phyloP scores from a whole-genome alignment of 2,888 invertebrate genomes.

The Acleris emargana region DNA sequence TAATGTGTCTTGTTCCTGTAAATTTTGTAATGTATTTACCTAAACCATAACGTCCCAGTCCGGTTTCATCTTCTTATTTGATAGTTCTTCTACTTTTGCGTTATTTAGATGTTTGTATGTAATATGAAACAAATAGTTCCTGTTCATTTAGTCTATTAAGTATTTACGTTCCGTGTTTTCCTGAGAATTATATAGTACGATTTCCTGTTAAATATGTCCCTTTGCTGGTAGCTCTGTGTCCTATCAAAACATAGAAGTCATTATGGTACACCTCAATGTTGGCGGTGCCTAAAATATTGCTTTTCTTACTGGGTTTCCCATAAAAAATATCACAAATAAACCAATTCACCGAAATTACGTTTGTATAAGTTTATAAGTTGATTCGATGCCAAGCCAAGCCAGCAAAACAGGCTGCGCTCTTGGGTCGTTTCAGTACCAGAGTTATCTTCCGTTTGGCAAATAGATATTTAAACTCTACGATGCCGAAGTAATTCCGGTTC shows the following conservation, averaged over 20 bases:
- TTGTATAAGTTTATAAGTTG: too few species aligned
- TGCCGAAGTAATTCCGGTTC: constrained; percentile 44
- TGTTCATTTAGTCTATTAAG: not conserved
- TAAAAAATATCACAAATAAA: not conserved
- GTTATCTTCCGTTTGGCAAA: constrained; percentile 28
- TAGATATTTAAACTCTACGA: constrained; percentile 31
- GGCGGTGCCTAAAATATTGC: too few species aligned
- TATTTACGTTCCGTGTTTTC: constrained; percentile 9
- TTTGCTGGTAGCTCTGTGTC: not conserved
- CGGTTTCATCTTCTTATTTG: too few species aligned
- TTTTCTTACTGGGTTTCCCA: not conserved
- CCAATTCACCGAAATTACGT: not conserved
- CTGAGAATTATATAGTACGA: not conserved
- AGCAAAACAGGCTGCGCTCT: not conserved
- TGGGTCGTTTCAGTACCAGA: not conserved
- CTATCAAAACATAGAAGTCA: too few species aligned
- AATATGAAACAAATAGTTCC: not conserved
- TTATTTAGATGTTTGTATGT: not conserved
- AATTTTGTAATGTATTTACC: too few species aligned
- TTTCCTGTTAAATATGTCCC: constrained; percentile 4
- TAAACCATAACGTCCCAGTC: too few species aligned
- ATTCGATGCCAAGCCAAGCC: not conserved
- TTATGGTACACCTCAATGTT: too few species aligned
- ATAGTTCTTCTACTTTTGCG: too few species aligned
- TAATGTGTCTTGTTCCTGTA: too few species aligned